phyloP scores from a whole-genome alignment of 2,888 invertebrate species.

The Graphium colonna region DNA sequence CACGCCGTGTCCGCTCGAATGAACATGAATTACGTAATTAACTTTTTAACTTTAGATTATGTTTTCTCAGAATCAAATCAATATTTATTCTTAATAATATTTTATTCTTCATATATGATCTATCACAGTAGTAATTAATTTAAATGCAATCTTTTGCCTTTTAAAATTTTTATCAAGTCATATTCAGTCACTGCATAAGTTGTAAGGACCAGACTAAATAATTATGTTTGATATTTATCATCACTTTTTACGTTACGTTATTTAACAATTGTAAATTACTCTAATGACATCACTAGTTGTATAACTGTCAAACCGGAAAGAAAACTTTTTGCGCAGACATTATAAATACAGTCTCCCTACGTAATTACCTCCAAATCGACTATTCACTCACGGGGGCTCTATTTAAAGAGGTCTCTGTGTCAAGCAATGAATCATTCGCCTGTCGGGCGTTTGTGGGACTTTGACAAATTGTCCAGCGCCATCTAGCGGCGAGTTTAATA shows the following conservation, averaged over 20 bases:
- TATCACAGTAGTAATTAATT: too few species aligned
- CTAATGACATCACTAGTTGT: slow-evolving; percentile 18
- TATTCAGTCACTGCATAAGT: too few species aligned
- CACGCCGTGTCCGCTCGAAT: too few species aligned
- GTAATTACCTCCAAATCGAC: slow-evolving; percentile 63
- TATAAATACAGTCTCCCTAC: slow-evolving; percentile 55
- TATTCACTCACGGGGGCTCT: slow-evolving; percentile 68
- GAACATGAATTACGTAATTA: too few species aligned
- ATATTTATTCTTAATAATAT: too few species aligned
- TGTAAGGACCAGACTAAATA: too few species aligned
- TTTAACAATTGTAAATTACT: background rate
- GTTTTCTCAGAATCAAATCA: too few species aligned
- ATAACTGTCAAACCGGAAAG: slow-evolving; percentile 47
- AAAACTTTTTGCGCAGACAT: slow-evolving; percentile 46
- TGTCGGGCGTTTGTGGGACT: slow-evolving; percentile 61
- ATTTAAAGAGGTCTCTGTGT: slow-evolving; percentile 70
- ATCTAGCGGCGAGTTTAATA: slow-evolving; percentile 48
- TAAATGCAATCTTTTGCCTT: too few species aligned
- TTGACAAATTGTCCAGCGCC: slow-evolving; percentile 71
- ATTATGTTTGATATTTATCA: background rate
- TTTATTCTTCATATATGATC: too few species aligned
- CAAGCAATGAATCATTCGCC: slow-evolving; percentile 69
- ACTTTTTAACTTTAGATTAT: too few species aligned
- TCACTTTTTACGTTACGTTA: background rate
- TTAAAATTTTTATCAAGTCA: too few species aligned